Conservation (phyloP, 1,140 invertebrate species). For the Neoseiulus cucumeris region DNA sequence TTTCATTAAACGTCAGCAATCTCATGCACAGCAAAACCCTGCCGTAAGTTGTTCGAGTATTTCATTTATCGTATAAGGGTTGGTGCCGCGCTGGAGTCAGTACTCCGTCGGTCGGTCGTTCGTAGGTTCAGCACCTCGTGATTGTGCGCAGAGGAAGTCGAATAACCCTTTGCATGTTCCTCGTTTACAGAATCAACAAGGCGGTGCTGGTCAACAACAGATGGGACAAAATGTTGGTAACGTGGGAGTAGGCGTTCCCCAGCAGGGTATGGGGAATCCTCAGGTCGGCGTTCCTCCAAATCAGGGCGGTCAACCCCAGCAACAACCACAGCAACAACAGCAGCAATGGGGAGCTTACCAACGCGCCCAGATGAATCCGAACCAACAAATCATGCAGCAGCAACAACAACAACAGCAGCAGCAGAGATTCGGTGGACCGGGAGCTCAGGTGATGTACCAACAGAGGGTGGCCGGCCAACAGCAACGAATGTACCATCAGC, state of each 20-base stretch:
- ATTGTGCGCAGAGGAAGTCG: too few species aligned
- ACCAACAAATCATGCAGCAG: neutral
- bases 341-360: conserved; percentile 23
- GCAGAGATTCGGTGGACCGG: neutral
- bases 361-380: conserved; percentile 13
- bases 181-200: conserved; percentile 16
- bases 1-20: conserved; percentile 76
- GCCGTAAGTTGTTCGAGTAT: conserved; percentile 17
- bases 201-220: conserved; percentile 15
- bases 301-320: conserved; percentile 26
- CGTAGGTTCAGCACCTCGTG: conserved; percentile 14
- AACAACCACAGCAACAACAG: conserved; percentile 24
- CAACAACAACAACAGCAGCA: neutral
- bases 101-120: neutral
- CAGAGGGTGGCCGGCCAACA: neutral
- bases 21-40: conserved; percentile 24
- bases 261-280: conserved; percentile 16
- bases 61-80: conserved; percentile 15
- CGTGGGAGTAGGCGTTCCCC: conserved; percentile 16
- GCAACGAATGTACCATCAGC: conserved; percentile 1
- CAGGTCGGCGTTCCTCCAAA: conserved; percentile 15
- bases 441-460: neutral
- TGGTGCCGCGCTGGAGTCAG: neutral
- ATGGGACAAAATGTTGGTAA: conserved; percentile 17
- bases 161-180: conserved; percentile 14